Evolutionary conservation across 2,888 invertebrate species (phyloP), one percentile per base, ranked within the genome.

Genomic region (Listrodromus nycthemerus): DNA sequence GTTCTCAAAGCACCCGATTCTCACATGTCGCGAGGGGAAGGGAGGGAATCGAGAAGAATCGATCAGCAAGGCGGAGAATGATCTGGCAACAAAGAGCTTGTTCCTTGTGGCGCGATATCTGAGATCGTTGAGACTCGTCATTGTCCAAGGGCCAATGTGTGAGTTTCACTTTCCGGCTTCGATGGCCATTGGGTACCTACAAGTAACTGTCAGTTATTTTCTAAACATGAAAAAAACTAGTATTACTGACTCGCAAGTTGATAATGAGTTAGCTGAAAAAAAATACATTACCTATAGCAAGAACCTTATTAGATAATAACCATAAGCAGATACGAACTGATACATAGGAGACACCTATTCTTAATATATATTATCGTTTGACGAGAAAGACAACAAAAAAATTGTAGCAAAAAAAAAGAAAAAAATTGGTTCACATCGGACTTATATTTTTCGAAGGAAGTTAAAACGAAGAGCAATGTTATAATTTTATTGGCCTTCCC

Each of bases 401-500:
- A 85, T 79, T 48, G 80, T 83, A 76, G 80, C 79, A 65, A 74
- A 80, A 52, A 82, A 66, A 66, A 78, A 70, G 61, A 63, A 89
- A 85, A 89, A 90, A 89, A 90, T 90, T 89, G 87, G 88, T 90
- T 91, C 89, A 87, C 88, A 88, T 91, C 88, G 87, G 91, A 92
- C 89, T 91, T 91, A 91, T 92, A 92, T 92, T 92, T 92, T 92
- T 92, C 87, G 91, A 92, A 88, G 85, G 80, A 85, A 85, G 81
- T 85, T 85, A 89, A 85, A 85, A 85, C 61, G 75, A 88, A 88
- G 87, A 91, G 87, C 89, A 89, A 89, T 88, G 90, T 91, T 90
- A 89, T 81, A 75, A 83, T 89, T 88, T 84, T 82, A 61, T 61
- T 61, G 61, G 61, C 61, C 61, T 75, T 50, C 48, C 48, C 84